Conservation (phyloP, 2,888 invertebrate genomes). For the Sarcophaga subvicina region DNA sequence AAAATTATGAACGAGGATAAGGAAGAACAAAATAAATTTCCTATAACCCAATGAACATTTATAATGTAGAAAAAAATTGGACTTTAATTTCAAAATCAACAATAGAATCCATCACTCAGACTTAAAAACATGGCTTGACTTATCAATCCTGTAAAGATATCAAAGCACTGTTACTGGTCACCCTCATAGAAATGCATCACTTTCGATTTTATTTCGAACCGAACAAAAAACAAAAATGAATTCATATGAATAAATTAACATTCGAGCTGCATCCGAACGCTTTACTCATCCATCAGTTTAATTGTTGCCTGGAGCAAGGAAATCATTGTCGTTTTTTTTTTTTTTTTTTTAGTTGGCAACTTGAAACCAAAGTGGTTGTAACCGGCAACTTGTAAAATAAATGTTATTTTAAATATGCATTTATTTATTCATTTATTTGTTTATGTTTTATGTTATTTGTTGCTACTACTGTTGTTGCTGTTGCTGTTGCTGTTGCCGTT, state of each 20-base stretch:
- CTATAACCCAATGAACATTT: too few species aligned
- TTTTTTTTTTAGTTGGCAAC: neutral
- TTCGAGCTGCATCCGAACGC: conserved; percentile 3
- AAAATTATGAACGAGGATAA: too few species aligned
- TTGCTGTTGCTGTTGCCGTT: neutral
- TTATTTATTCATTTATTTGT: conserved; percentile 47
- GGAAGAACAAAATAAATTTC: too few species aligned
- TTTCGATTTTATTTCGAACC: neutral
- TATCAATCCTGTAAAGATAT: neutral
- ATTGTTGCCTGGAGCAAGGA: conserved; percentile 43
- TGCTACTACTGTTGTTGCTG: conserved; percentile 49
- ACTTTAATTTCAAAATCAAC: too few species aligned
- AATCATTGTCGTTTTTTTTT: neutral
- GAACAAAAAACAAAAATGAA: neutral
- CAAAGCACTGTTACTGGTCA: neutral
- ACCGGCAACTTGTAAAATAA: conserved; percentile 39
- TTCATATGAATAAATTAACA: conserved; percentile 22
- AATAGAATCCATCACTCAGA: too few species aligned
- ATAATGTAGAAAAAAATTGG: too few species aligned
- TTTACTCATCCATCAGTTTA: conserved; percentile 33
- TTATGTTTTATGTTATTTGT: conserved; percentile 1
- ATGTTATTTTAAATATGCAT: conserved; percentile 52
- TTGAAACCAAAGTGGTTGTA: neutral
- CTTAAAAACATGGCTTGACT: neutral
- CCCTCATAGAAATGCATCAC: neutral